Percentiles rank a stretch among this genome's conserved stretches.
These are phyloP conservation scores for Drosophila simulans DNA, from an alignment of 1,140 invertebrate genomes.

Conservation along the genomic window DNA sequence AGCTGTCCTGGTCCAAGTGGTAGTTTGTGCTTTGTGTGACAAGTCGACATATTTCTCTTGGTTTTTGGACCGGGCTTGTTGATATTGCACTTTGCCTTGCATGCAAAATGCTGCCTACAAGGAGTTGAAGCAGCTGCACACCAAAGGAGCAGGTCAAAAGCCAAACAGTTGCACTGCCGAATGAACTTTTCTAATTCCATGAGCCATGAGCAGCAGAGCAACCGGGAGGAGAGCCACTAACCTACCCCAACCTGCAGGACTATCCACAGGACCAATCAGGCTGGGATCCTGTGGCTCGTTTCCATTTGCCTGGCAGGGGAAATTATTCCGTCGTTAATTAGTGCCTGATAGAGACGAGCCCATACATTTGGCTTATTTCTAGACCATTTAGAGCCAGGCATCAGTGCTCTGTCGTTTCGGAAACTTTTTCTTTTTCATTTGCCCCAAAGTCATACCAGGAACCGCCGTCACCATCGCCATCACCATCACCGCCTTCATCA, in stretches of 20 bases:
- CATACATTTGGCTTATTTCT: constrained; percentile 75
- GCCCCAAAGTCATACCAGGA: constrained; percentile 3
- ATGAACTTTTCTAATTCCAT: constrained; percentile 76
- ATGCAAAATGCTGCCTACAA: constrained; percentile 67
- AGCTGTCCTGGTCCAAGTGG: constrained; percentile 57
- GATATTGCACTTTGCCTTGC: constrained; percentile 79
- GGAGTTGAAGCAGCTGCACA: constrained; percentile 18
- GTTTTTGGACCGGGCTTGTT: constrained; percentile 54
- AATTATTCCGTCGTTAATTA: constrained; percentile 83
- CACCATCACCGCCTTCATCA: background rate
- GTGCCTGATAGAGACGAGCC: constrained; percentile 52
- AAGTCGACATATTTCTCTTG: constrained; percentile 65
- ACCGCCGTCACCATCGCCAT: background rate
- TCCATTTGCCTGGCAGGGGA: constrained; percentile 63
- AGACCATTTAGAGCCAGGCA: constrained; percentile 66
- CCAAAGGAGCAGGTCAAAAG: constrained; percentile 54
- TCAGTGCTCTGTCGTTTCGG: constrained; percentile 42
- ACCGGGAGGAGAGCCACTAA: background rate
- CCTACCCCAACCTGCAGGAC: background rate
- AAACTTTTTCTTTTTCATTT: constrained; percentile 46
- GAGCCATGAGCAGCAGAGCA: constrained; percentile 6
- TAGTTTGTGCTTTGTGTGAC: constrained; percentile 68
- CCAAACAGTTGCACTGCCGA: constrained; percentile 76
- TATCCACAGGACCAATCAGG: constrained; percentile 5
- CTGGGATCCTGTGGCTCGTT: constrained; percentile 21